Evolutionary conservation across 2,888 invertebrate genomes (phyloP).

Genomic region (Monoplex corrugatus): DNA sequence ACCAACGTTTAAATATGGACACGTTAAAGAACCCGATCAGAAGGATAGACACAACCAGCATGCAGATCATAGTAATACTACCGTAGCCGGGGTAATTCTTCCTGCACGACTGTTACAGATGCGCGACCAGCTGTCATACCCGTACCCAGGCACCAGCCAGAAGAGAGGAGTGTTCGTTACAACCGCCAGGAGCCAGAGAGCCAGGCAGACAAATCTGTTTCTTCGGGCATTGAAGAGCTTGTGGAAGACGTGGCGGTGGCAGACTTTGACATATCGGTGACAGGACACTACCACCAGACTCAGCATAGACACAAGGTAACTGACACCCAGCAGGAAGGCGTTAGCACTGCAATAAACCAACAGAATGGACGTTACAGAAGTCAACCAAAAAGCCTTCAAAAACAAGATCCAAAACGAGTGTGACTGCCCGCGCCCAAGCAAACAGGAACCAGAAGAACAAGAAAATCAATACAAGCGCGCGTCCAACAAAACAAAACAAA

Average conservation of each 20-base stretch:
- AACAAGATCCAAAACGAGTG: too few relatives aligned
- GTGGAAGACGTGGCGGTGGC: slow-evolving; percentile 8
- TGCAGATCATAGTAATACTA: neutral
- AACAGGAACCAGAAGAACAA: too few relatives aligned
- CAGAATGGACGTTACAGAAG: too few relatives aligned
- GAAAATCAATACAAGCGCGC: too few relatives aligned
- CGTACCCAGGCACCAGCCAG: neutral
- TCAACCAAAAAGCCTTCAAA: too few relatives aligned
- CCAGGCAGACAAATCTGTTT: neutral
- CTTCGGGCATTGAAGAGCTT: neutral
- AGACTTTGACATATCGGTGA: slow-evolving; percentile 43
- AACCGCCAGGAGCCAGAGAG: neutral
- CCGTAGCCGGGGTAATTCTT: neutral
- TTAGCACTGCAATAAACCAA: slow-evolving; percentile 13
- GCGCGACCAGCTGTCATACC: slow-evolving; percentile 31
- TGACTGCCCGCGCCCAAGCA: too few relatives aligned
- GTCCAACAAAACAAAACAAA: too few relatives aligned
- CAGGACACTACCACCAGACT: slow-evolving; percentile 42
- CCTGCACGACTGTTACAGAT: neutral
- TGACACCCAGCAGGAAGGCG: slow-evolving; percentile 23
- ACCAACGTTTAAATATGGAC: slow-evolving; percentile 25
- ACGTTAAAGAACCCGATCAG: slow-evolving; percentile 31
- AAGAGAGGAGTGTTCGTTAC: neutral
- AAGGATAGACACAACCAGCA: slow-evolving; percentile 11
- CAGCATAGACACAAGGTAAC: slow-evolving; percentile 37